Evolutionary conservation across 2,797 vertebrate species (phyloP).

Genomic region (Neopelma chrysocephalum): DNA sequence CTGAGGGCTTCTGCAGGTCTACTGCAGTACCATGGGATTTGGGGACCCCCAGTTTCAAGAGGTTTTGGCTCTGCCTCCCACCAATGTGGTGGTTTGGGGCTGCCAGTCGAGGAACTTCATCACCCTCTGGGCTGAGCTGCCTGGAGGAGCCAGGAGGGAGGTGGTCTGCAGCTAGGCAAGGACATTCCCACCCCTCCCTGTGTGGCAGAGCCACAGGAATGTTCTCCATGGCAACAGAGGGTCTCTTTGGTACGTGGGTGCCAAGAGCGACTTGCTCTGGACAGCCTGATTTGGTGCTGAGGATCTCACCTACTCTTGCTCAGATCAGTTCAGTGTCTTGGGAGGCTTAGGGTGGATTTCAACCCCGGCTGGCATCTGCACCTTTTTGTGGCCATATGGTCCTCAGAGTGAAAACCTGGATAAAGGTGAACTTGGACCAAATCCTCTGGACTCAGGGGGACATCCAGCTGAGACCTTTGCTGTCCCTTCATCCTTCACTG

Average conservation of each 20-base stretch:
- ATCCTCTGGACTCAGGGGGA: neutral
- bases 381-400: accelerated
- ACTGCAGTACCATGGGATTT: neutral
- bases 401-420: neutral
- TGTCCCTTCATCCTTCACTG: neutral
- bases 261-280: neutral
- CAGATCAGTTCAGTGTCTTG: neutral
- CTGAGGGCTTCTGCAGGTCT: neutral
- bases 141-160: neutral
- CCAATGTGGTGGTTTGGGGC: neutral
- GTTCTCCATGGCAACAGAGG: accelerated
- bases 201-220: neutral
- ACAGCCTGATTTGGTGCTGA: neutral
- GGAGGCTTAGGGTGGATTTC: neutral
- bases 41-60: neutral
- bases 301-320: neutral
- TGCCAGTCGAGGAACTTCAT: neutral
- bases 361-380: neutral
- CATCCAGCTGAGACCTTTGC: neutral
- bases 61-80: neutral
- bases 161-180: neutral
- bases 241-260: neutral
- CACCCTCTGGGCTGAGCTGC: neutral
- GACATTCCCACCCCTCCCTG: neutral
- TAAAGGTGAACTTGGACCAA: neutral